phyloP scores from a whole-genome alignment of 2,113 vertebrate species.

The Halcyon malimbica region DNA sequence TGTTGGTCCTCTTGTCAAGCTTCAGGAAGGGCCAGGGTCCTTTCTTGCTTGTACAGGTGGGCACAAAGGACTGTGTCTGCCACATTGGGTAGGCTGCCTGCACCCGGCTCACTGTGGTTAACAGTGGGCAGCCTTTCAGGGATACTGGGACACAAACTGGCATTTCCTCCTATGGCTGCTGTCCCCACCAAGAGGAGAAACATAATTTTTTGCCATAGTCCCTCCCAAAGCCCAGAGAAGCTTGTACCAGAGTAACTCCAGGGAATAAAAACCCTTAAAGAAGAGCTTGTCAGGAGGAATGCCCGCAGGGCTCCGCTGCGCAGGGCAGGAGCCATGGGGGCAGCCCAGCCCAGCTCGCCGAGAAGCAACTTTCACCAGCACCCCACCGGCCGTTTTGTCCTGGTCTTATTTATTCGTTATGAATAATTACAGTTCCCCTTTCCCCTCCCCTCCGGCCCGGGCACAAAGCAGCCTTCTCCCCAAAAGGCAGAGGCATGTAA shows the following conservation, averaged over 20 bases:
- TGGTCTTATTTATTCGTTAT: not conserved
- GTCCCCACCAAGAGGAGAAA: not conserved
- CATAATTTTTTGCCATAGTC: accelerated
- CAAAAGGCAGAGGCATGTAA: not conserved
- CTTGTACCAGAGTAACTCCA: accelerated
- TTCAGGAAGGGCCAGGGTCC: accelerated
- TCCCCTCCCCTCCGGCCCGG: not conserved
- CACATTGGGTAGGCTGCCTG: accelerated
- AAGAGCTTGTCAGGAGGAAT: accelerated
- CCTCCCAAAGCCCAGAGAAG: not conserved
- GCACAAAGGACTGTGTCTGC: accelerated
- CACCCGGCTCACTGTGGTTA: accelerated
- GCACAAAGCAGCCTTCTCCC: not conserved
- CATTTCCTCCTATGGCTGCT: accelerated
- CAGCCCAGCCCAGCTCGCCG: accelerated
- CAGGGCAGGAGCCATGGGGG: accelerated
- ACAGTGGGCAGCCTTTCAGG: not conserved
- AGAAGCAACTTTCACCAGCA: not conserved
- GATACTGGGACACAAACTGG: not conserved
- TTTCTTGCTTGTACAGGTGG: not conserved
- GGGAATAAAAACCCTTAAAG: not conserved
- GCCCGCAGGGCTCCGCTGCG: accelerated
- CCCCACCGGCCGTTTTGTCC: accelerated
- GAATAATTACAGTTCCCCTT: not conserved
- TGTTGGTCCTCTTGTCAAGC: accelerated